A percentile compares a stretch with the other conserved stretches of the same genome.
These are phyloP conservation scores for Scelioninae gen. 1 DNA, from an alignment of 2,888 invertebrate species.

Conservation along the genomic window DNA sequence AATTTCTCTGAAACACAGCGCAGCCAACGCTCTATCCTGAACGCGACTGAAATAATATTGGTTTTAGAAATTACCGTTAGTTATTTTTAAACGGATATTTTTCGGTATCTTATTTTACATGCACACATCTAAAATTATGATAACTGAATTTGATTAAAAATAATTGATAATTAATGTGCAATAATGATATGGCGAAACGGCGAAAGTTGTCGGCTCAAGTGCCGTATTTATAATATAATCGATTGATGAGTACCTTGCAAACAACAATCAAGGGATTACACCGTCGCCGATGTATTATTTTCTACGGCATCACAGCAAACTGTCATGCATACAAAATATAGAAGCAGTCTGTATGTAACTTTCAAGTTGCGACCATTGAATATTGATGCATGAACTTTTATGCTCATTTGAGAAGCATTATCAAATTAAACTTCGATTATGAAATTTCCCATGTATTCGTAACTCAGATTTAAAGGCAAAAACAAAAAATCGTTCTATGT, in stretches of 20 bases:
- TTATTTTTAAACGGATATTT: no score
- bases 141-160: conserved; percentile 10
- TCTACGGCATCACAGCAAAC: conserved; percentile 29
- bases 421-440: conserved; percentile 40
- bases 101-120: no score
- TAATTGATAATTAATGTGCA: conserved; percentile 24
- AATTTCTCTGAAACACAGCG: no score
- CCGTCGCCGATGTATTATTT: conserved; percentile 47
- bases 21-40: no score
- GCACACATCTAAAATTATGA: no score
- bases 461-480: no score
- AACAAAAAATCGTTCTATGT: no score
- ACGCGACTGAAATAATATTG: no score
- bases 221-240: conserved; percentile 66
- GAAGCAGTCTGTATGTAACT: conserved; percentile 48
- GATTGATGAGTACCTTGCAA: conserved; percentile 42
- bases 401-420: conserved; percentile 23
- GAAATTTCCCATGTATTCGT: neutral
- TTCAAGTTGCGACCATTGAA: conserved; percentile 51
- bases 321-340: conserved; percentile 53
- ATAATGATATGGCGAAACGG: conserved; percentile 15
- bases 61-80: no score
- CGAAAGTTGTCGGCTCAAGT: conserved; percentile 65
- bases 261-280: conserved; percentile 54
- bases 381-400: conserved; percentile 49